phyloP scores from a whole-genome alignment of 2,888 invertebrate genomes.

The Acanthosoma haemorrhoidale region DNA sequence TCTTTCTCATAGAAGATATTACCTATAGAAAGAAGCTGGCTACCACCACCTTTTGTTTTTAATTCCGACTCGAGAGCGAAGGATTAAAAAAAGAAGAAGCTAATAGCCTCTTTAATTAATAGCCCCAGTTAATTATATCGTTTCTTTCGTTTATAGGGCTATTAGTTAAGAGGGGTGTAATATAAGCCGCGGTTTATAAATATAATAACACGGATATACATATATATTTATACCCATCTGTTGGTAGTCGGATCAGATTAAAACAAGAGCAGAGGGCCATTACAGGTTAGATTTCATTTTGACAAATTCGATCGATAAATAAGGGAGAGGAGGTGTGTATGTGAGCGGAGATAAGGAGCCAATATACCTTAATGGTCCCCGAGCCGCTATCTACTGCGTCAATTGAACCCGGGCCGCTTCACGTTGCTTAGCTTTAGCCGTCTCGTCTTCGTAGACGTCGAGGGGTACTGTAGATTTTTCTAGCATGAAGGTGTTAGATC shows the following conservation, averaged over 20 bases:
- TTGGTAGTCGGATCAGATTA: background rate
- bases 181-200: background rate
- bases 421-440: no score
- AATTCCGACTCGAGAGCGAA: background rate
- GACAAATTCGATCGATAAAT: slow-evolving; percentile 28
- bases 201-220: background rate
- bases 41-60: background rate
- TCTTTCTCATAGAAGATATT: no score
- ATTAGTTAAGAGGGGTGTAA: background rate
- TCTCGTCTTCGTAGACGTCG: background rate
- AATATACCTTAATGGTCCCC: background rate
- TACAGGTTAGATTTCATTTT: slow-evolving; percentile 16
- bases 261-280: background rate
- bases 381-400: background rate
- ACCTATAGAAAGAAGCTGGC: no score
- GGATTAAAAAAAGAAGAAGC: background rate
- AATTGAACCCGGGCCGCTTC: background rate
- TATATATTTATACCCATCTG: no score
- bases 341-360: background rate
- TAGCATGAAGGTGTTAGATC: no score
- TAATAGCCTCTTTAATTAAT: background rate
- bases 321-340: background rate
- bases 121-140: background rate
- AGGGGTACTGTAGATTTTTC: no score
- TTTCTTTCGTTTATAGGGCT: background rate